Base-by-base conservation (phyloP, 92 coral and sea anemone species). In the Muricea muricata region DNA sequence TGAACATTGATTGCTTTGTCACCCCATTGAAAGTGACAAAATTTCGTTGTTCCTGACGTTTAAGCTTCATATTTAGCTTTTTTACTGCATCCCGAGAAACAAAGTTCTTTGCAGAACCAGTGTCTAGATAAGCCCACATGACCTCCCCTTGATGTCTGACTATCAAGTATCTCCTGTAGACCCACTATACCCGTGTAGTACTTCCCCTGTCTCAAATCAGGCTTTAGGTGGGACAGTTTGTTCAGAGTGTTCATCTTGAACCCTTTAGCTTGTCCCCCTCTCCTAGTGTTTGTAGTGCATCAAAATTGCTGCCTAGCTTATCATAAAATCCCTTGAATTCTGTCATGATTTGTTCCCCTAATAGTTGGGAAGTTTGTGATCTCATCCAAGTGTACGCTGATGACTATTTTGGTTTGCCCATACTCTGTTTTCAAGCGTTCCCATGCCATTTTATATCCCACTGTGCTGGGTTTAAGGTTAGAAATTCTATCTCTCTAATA, bases 231-330 rank as follows among this genome's bases (percentile, higher is more conserved):
- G n/a, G n/a, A n/a, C n/a, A n/a, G n/a, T n/a, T n/a, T n/a, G n/a
- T n/a, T n/a, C n/a, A n/a, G n/a, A n/a, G 65, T 57, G 65, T 57
- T 57, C 65, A 57, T 57, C 1, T 14, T 26, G 21, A 57, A 57
- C 65, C 65, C 65, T 57, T 57, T n/a, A n/a, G n/a, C n/a, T n/a
- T 57, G 65, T 57, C 65, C 6, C 25, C 65, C 65, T 57, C 65
- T 57, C 65, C 65, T n/a, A n/a, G n/a, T n/a, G n/a, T n/a, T n/a
- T n/a, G n/a, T n/a, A n/a, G n/a, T n/a, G n/a, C n/a, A n/a, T n/a
- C n/a, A n/a, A n/a, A n/a, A n/a, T n/a, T n/a, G n/a, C n/a, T n/a
- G n/a, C n/a, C n/a, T n/a, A n/a, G 65, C 21, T 57, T 57, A 57
- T 57, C 65, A 23, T 57, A 57, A 17, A 57, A 57, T 57, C 21